These are phyloP conservation scores for Todiramphus chloris DNA, from an alignment of 2,113 vertebrate species.

Conservation along the genomic window DNA sequence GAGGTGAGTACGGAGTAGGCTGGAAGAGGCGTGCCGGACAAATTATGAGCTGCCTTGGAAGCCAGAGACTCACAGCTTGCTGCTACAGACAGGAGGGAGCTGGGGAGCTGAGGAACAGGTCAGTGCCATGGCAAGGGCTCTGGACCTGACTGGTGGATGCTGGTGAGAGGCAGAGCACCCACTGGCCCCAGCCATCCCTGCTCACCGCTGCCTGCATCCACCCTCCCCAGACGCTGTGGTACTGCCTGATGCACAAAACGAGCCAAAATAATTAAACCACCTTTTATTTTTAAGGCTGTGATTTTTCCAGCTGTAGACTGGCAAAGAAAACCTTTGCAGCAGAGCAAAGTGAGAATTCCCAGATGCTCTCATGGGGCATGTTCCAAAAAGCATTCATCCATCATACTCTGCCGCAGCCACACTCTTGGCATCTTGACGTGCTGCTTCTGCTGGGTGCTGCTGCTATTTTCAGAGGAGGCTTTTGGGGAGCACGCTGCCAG, in stretches of 20 bases:
- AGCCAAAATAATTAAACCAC: not conserved
- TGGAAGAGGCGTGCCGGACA: not conserved
- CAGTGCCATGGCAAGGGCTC: fast-evolving
- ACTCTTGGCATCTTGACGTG: not conserved
- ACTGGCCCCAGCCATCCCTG: fast-evolving
- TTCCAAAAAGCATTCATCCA: not conserved
- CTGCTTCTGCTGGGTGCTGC: not conserved
- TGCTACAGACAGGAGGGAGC: not conserved
- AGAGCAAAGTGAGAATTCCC: not conserved
- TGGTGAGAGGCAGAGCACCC: not conserved
- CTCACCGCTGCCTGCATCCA: not conserved
- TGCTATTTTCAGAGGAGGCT: not conserved
- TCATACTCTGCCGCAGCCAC: not conserved
- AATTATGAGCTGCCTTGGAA: not conserved
- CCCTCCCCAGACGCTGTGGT: fast-evolving
- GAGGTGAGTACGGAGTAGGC: not conserved
- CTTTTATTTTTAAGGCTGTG: not conserved
- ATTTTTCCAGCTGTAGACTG: not conserved
- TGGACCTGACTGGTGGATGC: fast-evolving
- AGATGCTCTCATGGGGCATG: not conserved
- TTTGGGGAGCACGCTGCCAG: not conserved
- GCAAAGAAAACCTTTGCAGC: not conserved
- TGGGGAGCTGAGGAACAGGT: not conserved
- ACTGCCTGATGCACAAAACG: fast-evolving
- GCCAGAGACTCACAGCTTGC: not conserved